Evolutionary conservation across 2,113 vertebrate genomes (phyloP), one percentile per base, ranked within the genome.

Genomic region (Actinemys pallida): DNA sequence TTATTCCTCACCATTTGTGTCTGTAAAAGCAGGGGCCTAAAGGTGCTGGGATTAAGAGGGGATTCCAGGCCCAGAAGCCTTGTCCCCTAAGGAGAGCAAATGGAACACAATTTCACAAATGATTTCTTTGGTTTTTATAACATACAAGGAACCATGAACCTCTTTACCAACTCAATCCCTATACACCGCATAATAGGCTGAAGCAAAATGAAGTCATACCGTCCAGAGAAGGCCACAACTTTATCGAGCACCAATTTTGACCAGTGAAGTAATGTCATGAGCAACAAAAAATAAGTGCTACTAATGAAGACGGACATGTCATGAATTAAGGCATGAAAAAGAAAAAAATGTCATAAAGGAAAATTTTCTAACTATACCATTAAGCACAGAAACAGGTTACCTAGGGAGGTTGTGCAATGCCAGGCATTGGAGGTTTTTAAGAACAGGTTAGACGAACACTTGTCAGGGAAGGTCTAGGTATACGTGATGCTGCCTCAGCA

Each of bases 141-240:
- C 45, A 45, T 45, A 39, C 10, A 76, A 76, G 35, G 35, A 69
- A n/a, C 16, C 16, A 69, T n/a, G 16, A 69, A n/a, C 35, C 62
- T 25, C 42, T 76, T 42, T 76, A 25, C 72, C 19, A 76, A 76
- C 42, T 76, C 10, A 45, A 25, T 25, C 4, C 10, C 10, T 76
- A 45, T 8, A 42, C 39, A 25, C 42, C 25, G 45, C 22, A 22
- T 76, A 45, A 24, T 25, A 10, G 39, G 5, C 20, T 75, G 72
- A 45, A 45, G 39, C 39, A 45, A 45, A 42, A 76, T 16, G 25
- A 69, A 27, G 82, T 54, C 35, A 12, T 52, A 4, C 62, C 19
- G 13, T 69, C 16, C 31, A 69, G 31, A 35, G 16, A 69, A 69
- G 35, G 31, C 84, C 25, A 0, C 0, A 5, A 42, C 80, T 87